phyloP scores from a whole-genome alignment of 2,888 invertebrate species.

The Eupithecia pulchellata region DNA sequence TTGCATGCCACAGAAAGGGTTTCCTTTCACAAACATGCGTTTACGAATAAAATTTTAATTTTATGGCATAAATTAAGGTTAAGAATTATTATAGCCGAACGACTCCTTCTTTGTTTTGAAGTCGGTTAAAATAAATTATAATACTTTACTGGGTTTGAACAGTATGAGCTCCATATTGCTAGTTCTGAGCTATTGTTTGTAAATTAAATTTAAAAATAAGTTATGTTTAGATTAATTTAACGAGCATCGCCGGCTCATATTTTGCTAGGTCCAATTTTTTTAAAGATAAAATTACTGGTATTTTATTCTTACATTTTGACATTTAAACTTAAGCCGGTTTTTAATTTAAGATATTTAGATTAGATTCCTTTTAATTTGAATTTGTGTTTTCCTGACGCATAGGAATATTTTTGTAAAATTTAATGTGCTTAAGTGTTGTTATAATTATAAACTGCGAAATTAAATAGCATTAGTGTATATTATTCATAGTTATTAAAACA shows the following conservation, averaged over 20 bases:
- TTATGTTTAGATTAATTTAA: no score
- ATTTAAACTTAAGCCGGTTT: background rate
- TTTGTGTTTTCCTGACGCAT: background rate
- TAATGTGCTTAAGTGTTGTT: background rate
- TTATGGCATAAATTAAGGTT: background rate
- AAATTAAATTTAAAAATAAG: no score
- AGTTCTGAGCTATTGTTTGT: no score
- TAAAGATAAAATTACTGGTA: background rate
- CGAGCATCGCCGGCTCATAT: no score
- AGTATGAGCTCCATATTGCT: no score
- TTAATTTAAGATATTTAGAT: background rate
- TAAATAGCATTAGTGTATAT: background rate
- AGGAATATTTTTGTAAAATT: background rate
- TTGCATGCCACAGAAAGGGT: background rate
- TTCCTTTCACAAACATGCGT: background rate
- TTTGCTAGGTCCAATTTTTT: no score
- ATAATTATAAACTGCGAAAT: background rate
- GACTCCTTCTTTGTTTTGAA: no score
- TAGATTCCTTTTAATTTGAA: background rate
- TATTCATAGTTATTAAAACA: background rate
- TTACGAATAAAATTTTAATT: background rate
- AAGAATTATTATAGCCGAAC: no score
- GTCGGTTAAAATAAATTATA: no score
- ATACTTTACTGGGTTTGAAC: no score
- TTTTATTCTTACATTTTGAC: background rate